phyloP scores from a whole-genome alignment of 2,113 vertebrate genomes.

The Lophura nycthemera region DNA sequence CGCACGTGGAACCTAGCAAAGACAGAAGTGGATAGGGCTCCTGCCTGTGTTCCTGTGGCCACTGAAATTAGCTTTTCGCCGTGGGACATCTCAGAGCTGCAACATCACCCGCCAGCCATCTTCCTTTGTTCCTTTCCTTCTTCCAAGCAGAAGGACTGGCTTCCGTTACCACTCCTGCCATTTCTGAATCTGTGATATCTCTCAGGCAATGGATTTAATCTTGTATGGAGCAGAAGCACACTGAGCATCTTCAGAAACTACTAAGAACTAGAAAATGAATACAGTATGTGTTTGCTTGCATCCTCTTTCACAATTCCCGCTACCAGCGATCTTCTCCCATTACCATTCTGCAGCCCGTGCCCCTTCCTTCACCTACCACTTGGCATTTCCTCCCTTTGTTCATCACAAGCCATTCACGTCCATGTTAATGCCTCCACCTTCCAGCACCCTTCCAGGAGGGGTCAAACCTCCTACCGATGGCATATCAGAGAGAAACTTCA shows the following conservation, averaged over 20 bases:
- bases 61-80: neutral
- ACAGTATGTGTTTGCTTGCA: neutral
- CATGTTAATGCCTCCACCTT: neutral
- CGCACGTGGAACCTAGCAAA: neutral
- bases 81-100: neutral
- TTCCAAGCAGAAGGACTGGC: neutral
- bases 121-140: neutral
- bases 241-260: neutral
- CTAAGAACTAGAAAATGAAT: neutral
- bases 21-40: neutral
- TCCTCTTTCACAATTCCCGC: conserved; percentile 5
- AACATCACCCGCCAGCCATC: neutral
- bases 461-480: neutral
- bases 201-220: neutral
- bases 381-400: neutral
- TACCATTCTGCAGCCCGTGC: neutral
- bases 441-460: neutral
- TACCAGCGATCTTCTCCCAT: neutral
- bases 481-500: neutral
- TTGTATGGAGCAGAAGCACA: neutral
- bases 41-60: neutral
- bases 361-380: neutral
- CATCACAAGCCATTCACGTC: neutral
- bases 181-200: neutral
- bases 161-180: neutral